phyloP scores from a whole-genome alignment of 1,140 invertebrate species.

The Monomorium pharaonis region DNA sequence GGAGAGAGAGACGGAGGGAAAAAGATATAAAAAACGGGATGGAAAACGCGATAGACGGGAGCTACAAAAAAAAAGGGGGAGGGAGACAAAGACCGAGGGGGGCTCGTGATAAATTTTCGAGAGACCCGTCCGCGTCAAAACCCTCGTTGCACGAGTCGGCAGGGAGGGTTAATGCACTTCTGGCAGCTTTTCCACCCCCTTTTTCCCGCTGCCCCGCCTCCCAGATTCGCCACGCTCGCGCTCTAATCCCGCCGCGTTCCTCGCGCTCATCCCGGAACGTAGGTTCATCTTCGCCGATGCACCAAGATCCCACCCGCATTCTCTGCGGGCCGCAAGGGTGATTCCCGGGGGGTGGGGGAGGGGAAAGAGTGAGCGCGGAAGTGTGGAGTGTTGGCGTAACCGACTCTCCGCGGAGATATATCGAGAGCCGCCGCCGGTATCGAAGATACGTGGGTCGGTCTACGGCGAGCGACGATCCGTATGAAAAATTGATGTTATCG shows the following conservation, averaged over 20 bases:
- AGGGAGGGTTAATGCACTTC: slow-evolving; percentile 57
- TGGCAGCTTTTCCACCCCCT: slow-evolving; percentile 17
- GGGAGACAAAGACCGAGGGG: not conserved
- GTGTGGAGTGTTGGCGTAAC: not conserved
- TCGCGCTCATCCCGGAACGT: slow-evolving; percentile 22
- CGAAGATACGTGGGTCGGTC: slow-evolving; percentile 26
- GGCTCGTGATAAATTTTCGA: slow-evolving; percentile 57
- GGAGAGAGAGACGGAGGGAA: not conserved
- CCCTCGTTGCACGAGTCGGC: slow-evolving; percentile 17
- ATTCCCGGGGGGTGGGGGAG: not conserved
- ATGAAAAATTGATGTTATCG: slow-evolving; percentile 73
- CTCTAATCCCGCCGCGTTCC: slow-evolving; percentile 28
- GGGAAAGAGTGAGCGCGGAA: too few species aligned
- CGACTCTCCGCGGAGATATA: too few species aligned
- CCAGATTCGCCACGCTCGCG: not conserved
- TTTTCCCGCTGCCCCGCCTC: not conserved
- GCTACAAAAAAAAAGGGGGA: not conserved
- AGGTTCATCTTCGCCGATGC: slow-evolving; percentile 23
- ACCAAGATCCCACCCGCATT: not conserved
- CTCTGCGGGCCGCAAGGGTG: not conserved
- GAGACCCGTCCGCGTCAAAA: slow-evolving; percentile 30
- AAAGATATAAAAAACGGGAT: not conserved
- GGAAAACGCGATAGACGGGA: not conserved
- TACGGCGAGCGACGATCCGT: slow-evolving; percentile 39
- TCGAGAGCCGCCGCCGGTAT: slow-evolving; percentile 1